phyloP scores from a whole-genome alignment of 2,113 vertebrate genomes.

The Loxodonta africana region DNA sequence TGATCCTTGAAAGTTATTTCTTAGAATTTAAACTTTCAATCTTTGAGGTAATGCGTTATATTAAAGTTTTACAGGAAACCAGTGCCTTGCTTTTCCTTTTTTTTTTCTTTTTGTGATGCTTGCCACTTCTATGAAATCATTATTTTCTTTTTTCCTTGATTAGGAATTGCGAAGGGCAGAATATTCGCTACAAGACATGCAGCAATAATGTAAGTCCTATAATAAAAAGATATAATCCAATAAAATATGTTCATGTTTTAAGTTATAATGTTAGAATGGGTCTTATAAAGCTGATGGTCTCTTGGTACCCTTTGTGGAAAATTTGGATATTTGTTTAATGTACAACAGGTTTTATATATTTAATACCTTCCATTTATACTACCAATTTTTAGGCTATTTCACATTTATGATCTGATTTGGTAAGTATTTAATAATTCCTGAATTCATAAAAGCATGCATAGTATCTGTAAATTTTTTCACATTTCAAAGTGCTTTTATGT shows the following conservation, averaged over 20 bases:
- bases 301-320: slow-evolving; percentile 64
- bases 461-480: not conserved
- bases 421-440: slow-evolving; percentile 29
- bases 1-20: not conserved
- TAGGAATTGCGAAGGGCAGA: slow-evolving; percentile 96
- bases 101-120: not conserved
- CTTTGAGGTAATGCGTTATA: not conserved
- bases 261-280: not conserved
- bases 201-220: slow-evolving; percentile 94
- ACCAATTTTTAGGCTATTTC: not conserved
- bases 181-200: slow-evolving; percentile 97
- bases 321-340: slow-evolving; percentile 67
- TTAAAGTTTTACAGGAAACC: not conserved
- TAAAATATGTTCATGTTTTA: not conserved
- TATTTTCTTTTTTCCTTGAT: slow-evolving; percentile 68
- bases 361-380: slow-evolving; percentile 69
- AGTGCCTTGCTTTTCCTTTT: not conserved
- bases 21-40: slow-evolving; percentile 52
- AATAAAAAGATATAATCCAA: slow-evolving; percentile 10
- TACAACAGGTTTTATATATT: slow-evolving; percentile 73
- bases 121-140: slow-evolving; percentile 56
- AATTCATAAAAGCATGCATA: not conserved
- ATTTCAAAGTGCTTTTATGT: not conserved
- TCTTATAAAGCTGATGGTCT: slow-evolving; percentile 53
- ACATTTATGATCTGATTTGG: not conserved